A percentile compares a stretch with the other conserved stretches of the same genome.
phyloP scores from a whole-genome alignment of 1,140 invertebrate genomes.

The Drosophila orena region DNA sequence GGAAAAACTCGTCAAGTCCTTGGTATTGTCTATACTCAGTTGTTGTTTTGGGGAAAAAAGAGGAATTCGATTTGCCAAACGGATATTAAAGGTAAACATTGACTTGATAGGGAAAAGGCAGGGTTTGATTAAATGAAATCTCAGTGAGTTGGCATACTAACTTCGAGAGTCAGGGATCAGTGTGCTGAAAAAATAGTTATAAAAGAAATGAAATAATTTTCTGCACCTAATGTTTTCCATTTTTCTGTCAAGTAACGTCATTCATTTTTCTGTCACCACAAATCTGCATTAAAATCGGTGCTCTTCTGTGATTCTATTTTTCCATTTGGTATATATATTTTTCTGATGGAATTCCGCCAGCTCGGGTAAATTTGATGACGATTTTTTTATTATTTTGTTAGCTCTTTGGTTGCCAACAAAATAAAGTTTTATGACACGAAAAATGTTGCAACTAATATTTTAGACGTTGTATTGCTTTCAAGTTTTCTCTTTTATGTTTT shows the following conservation, averaged over 20 bases:
- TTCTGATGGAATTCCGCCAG: constrained; percentile 23
- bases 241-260: not conserved
- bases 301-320: constrained; percentile 35
- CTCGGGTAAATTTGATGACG: constrained; percentile 35
- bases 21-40: constrained; percentile 10
- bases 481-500: constrained; percentile 10
- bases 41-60: constrained; percentile 32
- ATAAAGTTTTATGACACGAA: constrained; percentile 78
- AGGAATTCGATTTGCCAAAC: constrained; percentile 42
- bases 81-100: constrained; percentile 62
- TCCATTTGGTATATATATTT: constrained; percentile 24
- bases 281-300: constrained; percentile 46
- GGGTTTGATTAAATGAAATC: constrained; percentile 22
- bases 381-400: constrained; percentile 17
- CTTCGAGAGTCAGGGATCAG: not conserved
- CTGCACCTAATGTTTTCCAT: not conserved
- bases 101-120: not conserved
- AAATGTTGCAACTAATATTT: constrained; percentile 82
- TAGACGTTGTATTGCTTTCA: constrained; percentile 49
- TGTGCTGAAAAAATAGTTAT: too few species aligned
- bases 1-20: constrained; percentile 17
- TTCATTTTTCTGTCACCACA: constrained; percentile 17
- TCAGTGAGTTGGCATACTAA: constrained; percentile 1
- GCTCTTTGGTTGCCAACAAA: constrained; percentile 40
- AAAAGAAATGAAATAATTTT: not conserved